phyloP scores from a whole-genome alignment of 2,888 invertebrate species.

The Megaustenia siamemsis region DNA sequence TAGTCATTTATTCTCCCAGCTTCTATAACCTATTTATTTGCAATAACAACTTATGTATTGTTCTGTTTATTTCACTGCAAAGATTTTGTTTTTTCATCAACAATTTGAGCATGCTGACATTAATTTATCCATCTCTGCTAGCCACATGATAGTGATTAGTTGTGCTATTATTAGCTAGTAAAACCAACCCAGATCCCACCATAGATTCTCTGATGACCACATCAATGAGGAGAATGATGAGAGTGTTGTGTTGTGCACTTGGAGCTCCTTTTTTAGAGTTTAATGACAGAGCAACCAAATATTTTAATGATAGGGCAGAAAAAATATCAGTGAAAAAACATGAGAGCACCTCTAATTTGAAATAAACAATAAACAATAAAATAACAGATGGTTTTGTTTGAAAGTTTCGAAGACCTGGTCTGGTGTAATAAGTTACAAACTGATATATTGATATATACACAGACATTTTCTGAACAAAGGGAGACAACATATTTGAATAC shows the following conservation, averaged over 20 bases:
- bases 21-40: constrained; percentile 10
- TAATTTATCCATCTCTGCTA: neutral
- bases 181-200: neutral
- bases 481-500: too few species aligned
- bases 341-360: too few species aligned
- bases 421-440: too few species aligned
- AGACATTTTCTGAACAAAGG: too few species aligned
- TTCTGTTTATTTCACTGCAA: neutral
- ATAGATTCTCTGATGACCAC: neutral
- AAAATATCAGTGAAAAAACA: too few species aligned
- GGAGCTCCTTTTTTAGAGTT: neutral
- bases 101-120: neutral
- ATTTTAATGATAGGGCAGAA: neutral
- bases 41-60: neutral
- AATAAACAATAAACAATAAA: too few species aligned
- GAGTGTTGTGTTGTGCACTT: neutral
- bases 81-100: neutral
- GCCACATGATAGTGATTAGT: neutral
- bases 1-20: neutral
- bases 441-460: too few species aligned
- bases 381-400: too few species aligned
- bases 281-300: neutral
- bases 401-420: too few species aligned
- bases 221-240: neutral
- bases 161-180: neutral